These are phyloP conservation scores for Microtus ochrogaster DNA, from an alignment of 2,113 vertebrate genomes.

Conservation along the genomic window DNA sequence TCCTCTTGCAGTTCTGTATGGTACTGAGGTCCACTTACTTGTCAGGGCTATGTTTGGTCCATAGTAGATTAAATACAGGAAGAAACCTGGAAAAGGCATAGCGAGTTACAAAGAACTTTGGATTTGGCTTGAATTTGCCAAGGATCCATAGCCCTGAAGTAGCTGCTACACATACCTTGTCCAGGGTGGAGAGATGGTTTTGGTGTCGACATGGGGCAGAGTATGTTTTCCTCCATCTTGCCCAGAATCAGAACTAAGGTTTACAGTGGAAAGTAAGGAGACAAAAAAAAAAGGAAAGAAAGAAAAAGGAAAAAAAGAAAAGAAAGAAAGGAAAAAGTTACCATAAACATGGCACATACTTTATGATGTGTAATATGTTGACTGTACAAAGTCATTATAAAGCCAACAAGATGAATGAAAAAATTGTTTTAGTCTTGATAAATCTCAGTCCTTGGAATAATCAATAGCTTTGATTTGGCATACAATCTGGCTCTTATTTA, in stretches of 20 bases:
- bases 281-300: neutral
- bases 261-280: neutral
- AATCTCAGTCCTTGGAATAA: conserved; percentile 38
- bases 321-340: too few relatives aligned
- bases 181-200: neutral
- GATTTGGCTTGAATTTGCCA: neutral
- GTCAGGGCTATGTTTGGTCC: neutral
- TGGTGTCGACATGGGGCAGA: neutral
- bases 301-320: neutral
- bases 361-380: neutral
- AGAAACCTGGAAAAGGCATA: neutral
- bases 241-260: neutral
- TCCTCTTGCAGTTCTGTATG: neutral
- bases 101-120: neutral
- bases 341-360: neutral
- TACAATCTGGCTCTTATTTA: conserved; percentile 51
- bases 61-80: neutral
- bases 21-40: neutral
- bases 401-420: neutral
- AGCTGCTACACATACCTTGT: neutral
- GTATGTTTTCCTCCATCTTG: neutral
- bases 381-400: neutral
- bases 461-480: conserved; percentile 33
- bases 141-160: neutral
- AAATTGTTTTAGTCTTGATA: conserved; percentile 16